A percentile compares a stretch with the other conserved stretches of the same genome.
Conservation (phyloP, 2,888 invertebrate genomes). For the Plebejus melissa region DNA sequence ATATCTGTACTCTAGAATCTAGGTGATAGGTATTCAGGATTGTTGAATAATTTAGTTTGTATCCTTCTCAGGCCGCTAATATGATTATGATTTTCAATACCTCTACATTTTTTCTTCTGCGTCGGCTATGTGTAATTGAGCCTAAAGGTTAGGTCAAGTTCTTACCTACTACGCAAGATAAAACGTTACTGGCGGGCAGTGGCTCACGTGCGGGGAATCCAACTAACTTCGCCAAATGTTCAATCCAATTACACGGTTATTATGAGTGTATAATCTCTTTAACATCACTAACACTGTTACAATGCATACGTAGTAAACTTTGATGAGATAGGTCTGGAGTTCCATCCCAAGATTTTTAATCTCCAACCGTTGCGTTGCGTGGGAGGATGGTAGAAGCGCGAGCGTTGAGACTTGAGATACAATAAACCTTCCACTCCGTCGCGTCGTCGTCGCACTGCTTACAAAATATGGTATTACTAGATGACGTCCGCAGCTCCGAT, state of each 20-base stretch:
- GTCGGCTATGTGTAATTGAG: neutral
- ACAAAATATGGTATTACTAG: neutral
- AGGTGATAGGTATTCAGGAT: no score
- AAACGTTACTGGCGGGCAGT: conserved; percentile 43
- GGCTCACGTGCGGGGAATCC: conserved; percentile 52
- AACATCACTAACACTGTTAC: conserved; percentile 18
- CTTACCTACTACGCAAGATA: conserved; percentile 23
- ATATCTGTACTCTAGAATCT: no score
- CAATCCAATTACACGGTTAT: conserved; percentile 54
- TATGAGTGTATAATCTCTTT: conserved; percentile 24
- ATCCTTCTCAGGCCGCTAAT: neutral
- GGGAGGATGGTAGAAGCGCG: neutral
- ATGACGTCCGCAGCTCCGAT: no score
- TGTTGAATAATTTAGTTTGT: no score
- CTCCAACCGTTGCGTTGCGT: neutral
- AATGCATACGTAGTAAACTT: neutral
- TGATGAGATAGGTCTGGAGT: neutral
- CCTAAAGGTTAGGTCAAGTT: conserved; percentile 8
- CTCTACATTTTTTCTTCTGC: neutral
- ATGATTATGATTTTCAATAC: neutral
- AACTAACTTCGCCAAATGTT: conserved; percentile 59
- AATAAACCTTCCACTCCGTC: no score
- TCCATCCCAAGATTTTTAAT: no score
- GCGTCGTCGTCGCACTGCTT: neutral
- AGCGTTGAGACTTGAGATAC: no score